Conservation (phyloP, 2,797 vertebrate genomes). For the Taenioides sp. region DNA sequence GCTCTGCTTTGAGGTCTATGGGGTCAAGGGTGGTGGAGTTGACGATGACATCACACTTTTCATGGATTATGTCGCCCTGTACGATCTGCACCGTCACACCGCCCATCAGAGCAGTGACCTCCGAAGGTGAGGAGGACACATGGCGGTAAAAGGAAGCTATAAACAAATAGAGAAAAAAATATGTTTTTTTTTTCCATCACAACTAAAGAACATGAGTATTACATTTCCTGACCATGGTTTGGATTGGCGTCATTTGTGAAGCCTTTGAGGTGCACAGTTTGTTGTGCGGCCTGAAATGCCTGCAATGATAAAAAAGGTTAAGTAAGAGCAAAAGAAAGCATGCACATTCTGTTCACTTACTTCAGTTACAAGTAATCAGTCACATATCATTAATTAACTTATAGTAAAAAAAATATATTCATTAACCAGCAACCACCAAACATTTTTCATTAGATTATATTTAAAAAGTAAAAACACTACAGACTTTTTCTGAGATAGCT, state of each 20-base stretch:
- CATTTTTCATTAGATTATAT: too few species aligned
- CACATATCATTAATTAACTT: too few species aligned
- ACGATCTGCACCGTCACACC: slow-evolving; percentile 57
- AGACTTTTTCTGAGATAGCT: too few species aligned
- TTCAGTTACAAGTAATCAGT: background rate
- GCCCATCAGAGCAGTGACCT: slow-evolving; percentile 58
- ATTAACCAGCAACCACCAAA: too few species aligned
- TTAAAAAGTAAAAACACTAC: too few species aligned
- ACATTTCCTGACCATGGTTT: slow-evolving; percentile 40
- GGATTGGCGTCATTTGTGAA: slow-evolving; percentile 46
- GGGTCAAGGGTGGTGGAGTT: slow-evolving; percentile 48
- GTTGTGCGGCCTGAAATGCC: slow-evolving; percentile 58
- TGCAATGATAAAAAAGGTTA: slow-evolving; percentile 19
- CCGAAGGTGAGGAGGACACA: slow-evolving; percentile 24
- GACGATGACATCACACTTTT: slow-evolving; percentile 60
- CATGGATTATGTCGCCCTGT: slow-evolving; percentile 55
- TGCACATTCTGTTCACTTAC: background rate
- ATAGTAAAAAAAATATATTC: too few species aligned
- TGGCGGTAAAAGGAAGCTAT: slow-evolving; percentile 50
- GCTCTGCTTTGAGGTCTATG: slow-evolving; percentile 33
- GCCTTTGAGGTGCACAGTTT: slow-evolving; percentile 46
- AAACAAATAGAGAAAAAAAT: too few species aligned
- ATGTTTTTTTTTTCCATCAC: background rate
- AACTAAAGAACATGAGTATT: background rate
- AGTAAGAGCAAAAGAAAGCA: background rate